Evolutionary conservation across 1,140 invertebrate genomes (phyloP).

Genomic region (Mactra quadrangularis): DNA sequence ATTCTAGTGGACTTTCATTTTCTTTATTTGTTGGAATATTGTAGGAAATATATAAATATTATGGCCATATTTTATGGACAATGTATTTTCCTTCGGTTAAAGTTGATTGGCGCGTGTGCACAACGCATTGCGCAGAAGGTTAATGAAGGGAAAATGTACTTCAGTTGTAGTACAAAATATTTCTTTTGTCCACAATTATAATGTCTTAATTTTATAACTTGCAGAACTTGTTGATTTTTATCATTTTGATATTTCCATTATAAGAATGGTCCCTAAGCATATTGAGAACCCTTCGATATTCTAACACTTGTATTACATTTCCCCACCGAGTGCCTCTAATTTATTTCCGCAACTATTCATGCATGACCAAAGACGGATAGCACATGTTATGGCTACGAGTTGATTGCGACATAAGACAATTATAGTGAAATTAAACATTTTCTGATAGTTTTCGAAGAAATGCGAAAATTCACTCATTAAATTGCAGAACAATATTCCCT

Average conservation of each 20-base stretch:
- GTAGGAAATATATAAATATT: not conserved
- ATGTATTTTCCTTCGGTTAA: not conserved
- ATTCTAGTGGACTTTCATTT: not conserved
- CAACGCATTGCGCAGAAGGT: conserved; percentile 51
- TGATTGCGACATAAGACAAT: conserved; percentile 27
- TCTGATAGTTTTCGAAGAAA: too few relatives aligned
- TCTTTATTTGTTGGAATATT: not conserved
- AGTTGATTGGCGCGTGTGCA: conserved; percentile 45
- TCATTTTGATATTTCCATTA: not conserved
- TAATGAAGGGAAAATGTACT: not conserved
- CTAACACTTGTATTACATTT: not conserved
- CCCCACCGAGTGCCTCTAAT: conserved; percentile 26
- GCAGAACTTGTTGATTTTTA: not conserved
- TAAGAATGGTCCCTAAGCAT: not conserved
- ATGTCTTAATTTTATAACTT: too few relatives aligned
- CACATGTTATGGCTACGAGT: conserved; percentile 34
- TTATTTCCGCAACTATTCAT: conserved; percentile 51
- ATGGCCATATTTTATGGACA: not conserved
- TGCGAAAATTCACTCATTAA: too few relatives aligned
- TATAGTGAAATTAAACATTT: too few relatives aligned
- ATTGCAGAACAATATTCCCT: too few relatives aligned
- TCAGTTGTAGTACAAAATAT: too few relatives aligned
- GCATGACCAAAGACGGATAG: not conserved
- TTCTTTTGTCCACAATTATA: too few relatives aligned
- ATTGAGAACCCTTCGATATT: not conserved